These are phyloP conservation scores for Trachelus stipa DNA, from an alignment of 2,888 invertebrate genomes.

Conservation along the genomic window DNA sequence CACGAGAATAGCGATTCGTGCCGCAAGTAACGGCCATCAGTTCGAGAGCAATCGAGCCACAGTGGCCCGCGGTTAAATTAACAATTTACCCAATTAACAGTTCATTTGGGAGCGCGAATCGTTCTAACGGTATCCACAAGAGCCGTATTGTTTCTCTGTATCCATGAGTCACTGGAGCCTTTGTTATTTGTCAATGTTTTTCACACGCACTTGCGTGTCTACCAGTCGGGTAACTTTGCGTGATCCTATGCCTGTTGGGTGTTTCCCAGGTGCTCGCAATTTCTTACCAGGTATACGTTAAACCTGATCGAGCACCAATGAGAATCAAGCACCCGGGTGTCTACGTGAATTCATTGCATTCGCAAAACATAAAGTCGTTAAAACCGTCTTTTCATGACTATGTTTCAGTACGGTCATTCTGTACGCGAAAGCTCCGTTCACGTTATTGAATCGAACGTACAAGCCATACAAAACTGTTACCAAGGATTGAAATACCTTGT, in stretches of 20 bases:
- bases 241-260: background rate
- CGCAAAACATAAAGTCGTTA: background rate
- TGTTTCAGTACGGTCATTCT: too few relatives aligned
- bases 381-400: background rate
- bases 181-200: background rate
- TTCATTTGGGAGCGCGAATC: conserved; percentile 29
- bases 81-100: conserved; percentile 41
- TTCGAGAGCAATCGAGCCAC: conserved; percentile 23
- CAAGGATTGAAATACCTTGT: too few relatives aligned
- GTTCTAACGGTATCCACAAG: background rate
- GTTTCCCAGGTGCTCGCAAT: background rate
- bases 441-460: too few relatives aligned
- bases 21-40: background rate
- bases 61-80: conserved; percentile 26
- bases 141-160: background rate
- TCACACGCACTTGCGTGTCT: background rate
- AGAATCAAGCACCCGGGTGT: background rate
- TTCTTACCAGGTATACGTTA: background rate
- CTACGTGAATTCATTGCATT: background rate
- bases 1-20: background rate
- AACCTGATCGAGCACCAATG: background rate
- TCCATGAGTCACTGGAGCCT: background rate
- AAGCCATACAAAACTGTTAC: too few relatives aligned
- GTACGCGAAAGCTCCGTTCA: too few relatives aligned
- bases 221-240: background rate